phyloP scores from a whole-genome alignment of 2,113 vertebrate species.

The Gadus macrocephalus region DNA sequence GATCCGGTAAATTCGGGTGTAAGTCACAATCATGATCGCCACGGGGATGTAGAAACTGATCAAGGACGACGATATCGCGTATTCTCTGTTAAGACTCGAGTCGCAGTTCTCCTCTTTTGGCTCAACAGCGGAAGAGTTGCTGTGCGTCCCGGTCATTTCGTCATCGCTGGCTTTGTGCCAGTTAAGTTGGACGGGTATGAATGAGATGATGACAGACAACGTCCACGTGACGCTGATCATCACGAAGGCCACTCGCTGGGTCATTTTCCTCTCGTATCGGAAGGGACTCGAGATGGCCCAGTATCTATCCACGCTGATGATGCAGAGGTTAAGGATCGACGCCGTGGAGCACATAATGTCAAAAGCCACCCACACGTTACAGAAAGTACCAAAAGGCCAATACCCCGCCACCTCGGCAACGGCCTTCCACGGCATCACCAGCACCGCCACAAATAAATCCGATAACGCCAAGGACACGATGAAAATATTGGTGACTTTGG shows the following conservation, averaged over 20 bases:
- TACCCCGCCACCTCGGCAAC: conserved; percentile 88
- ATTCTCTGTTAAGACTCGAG: conserved; percentile 90
- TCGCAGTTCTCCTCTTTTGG: conserved; percentile 80
- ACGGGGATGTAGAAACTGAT: conserved; percentile 97
- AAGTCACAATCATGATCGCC: conserved; percentile 93
- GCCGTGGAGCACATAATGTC: conserved; percentile 98
- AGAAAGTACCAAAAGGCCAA: conserved; percentile 95
- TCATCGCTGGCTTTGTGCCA: conserved; percentile 83
- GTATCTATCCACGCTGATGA: conserved; percentile 93
- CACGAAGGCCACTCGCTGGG: conserved; percentile 80
- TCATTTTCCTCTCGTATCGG: conserved; percentile 93
- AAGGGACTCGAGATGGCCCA: conserved; percentile 96
- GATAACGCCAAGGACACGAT: conserved; percentile 90
- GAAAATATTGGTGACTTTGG: conserved; percentile 90
- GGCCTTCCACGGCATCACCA: conserved; percentile 98
- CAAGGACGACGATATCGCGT: conserved; percentile 91
- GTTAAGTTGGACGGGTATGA: conserved; percentile 91
- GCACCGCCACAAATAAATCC: conserved; percentile 87
- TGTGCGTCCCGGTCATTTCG: conserved; percentile 40
- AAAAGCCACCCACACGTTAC: conserved; percentile 92
- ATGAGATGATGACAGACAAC: conserved; percentile 90
- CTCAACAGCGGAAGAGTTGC: conserved; percentile 45
- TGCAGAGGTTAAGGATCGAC: conserved; percentile 92
- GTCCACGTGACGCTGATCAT: conserved; percentile 88
- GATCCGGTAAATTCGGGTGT: conserved; percentile 91